Evolutionary conservation across 2,797 vertebrate genomes (phyloP).

Genomic region (Melanotaenia parkinsoni): DNA sequence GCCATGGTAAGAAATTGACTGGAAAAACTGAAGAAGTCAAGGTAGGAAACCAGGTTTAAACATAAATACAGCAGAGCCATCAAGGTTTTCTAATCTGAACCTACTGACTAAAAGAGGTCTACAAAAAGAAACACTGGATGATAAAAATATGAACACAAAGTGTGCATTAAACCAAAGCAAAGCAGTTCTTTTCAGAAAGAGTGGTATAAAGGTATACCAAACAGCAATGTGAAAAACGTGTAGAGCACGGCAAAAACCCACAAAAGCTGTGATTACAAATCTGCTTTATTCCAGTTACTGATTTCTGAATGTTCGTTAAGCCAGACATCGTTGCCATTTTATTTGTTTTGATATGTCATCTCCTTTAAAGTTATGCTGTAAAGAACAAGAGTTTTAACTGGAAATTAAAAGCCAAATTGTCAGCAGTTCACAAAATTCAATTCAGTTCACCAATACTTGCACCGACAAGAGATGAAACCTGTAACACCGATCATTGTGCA

Average conservation of each 20-base stretch:
- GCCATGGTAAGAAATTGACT: conserved; percentile 63
- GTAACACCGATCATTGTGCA: background rate
- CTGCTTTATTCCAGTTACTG: background rate
- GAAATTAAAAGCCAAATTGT: too few species aligned
- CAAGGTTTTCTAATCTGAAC: conserved; percentile 29
- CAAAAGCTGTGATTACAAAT: background rate
- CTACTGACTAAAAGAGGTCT: background rate
- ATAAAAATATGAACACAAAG: conserved; percentile 6
- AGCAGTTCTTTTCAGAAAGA: too few species aligned
- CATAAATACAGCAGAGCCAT: conserved; percentile 40
- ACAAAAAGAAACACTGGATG: conserved; percentile 1
- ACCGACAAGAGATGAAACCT: background rate
- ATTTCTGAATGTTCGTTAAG: background rate
- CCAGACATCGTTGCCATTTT: background rate
- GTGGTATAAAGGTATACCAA: too few species aligned
- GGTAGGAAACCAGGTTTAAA: conserved; percentile 62
- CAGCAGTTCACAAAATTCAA: too few species aligned
- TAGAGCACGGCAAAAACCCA: too few species aligned
- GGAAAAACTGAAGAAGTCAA: conserved; percentile 68
- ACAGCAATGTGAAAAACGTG: too few species aligned
- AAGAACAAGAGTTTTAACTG: background rate
- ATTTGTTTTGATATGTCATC: background rate
- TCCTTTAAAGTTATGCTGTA: background rate
- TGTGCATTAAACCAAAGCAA: background rate
- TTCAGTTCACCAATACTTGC: too few species aligned